Conservation (phyloP, 2,113 vertebrate species). For the Spea multiplicata region DNA sequence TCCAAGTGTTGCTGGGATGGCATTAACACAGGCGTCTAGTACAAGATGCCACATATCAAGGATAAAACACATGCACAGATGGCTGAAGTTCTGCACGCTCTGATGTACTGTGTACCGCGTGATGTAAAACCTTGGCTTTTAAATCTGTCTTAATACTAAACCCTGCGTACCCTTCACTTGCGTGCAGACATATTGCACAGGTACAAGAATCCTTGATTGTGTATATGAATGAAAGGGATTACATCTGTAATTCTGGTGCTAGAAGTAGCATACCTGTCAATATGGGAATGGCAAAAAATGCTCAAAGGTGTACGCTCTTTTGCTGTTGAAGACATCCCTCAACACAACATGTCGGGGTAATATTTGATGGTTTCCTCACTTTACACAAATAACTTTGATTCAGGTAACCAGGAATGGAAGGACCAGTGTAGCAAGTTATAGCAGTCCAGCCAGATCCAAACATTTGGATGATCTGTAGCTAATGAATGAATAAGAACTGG, state of each 20-base stretch:
- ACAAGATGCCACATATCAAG: constrained; percentile 33
- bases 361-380: too few species aligned
- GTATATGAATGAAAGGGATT: constrained; percentile 9
- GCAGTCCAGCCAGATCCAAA: too few species aligned
- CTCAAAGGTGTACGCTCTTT: too few species aligned
- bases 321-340: too few species aligned
- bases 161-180: constrained; percentile 22
- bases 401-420: too few species aligned
- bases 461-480: too few species aligned
- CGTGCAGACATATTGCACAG: neutral
- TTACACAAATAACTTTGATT: too few species aligned
- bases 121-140: constrained; percentile 3
- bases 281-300: too few species aligned
- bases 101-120: constrained; percentile 3
- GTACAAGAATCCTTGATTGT: constrained; percentile 19
- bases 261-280: too few species aligned
- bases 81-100: neutral
- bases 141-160: constrained; percentile 4
- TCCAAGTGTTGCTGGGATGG: constrained; percentile 43
- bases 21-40: constrained; percentile 32
- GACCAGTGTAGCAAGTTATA: too few species aligned
- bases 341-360: too few species aligned
- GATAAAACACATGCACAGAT: neutral
- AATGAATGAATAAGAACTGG: too few species aligned
- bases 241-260: neutral